Evolutionary conservation across 2,888 invertebrate species (phyloP).

Genomic region (Drosophila anceps): DNA sequence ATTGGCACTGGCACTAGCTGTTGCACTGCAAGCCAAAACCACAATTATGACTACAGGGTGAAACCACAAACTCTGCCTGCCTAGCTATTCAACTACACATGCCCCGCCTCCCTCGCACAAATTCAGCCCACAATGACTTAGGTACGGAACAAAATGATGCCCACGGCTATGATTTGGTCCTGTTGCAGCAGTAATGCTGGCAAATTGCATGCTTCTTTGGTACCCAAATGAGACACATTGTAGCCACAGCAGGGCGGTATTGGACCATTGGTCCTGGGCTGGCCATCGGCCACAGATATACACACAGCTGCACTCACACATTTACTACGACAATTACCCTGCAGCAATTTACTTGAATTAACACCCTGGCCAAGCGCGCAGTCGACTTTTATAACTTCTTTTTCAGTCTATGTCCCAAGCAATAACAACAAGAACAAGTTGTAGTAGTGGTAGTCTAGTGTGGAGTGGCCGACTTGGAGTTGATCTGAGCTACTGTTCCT

Average conservation of each 20-base stretch:
- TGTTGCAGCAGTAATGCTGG: conserved; percentile 48
- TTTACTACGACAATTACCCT: conserved; percentile 72
- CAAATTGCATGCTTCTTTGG: conserved; percentile 67
- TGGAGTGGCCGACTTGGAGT: background rate
- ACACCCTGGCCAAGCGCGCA: conserved; percentile 55
- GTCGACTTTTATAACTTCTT: conserved; percentile 69
- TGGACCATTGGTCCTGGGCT: background rate
- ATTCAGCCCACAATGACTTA: conserved; percentile 32
- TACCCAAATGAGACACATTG: conserved; percentile 77
- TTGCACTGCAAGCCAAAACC: conserved; percentile 39
- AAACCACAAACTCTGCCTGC: conserved; percentile 23
- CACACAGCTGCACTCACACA: conserved; percentile 48
- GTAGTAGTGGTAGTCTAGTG: background rate
- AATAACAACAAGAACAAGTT: conserved; percentile 36
- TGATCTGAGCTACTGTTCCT: background rate
- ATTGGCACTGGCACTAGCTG: background rate
- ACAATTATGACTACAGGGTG: conserved; percentile 70
- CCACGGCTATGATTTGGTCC: conserved; percentile 71
- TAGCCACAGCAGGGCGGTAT: conserved; percentile 35
- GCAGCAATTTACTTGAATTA: conserved; percentile 75
- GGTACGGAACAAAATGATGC: conserved; percentile 40
- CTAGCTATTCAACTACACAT: background rate
- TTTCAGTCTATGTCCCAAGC: conserved; percentile 28
- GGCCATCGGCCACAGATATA: conserved; percentile 29
- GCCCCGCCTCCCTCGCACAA: background rate